Evolutionary conservation across 2,113 vertebrate species (phyloP), one percentile per base, ranked within the genome.

Genomic region (Triplophysa dalaica): DNA sequence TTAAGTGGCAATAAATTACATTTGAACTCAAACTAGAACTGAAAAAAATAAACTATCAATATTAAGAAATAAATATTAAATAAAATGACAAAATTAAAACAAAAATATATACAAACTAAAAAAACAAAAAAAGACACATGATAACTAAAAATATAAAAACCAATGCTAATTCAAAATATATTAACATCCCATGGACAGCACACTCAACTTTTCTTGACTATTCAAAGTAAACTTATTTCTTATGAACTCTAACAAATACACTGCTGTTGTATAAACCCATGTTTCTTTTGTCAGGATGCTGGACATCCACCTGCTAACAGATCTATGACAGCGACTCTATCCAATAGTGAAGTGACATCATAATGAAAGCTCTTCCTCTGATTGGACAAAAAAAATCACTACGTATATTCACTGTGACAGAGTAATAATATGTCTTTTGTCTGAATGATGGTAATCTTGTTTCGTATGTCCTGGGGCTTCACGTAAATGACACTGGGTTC

Each of bases 381-480:
- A 90, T 90, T 87, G 88, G 90, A 69, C 75, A 87, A 90, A 89
- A 88, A 24, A 63, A 8, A 1, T 1, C 38, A 22, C 29, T 86
- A 81, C 33, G 33, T 88, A 91, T 84, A 93, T 89, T 85, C 87
- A 90, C 89, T 86, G 84, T 90, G 91, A 90, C 91, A 90, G 90
- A 78, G 21, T 54, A 83, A 92, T 90, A 92, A 92, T 92, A 81
- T 80, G 83, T 45, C 89, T 91, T 92, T 92, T 92, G 91, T 93
- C 86, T 85, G 82, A 80, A 83, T 84, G 90, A 88, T 88, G 92
- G 88, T 92, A 91, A 93, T 93, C 92, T 89, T 89, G 86, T 91
- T 91, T 88, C 90, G 89, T 83, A 86, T 87, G 88, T 91, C 89
- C 86, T 79, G 83, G 80, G 85, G 87, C 86, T 88, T 87, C 89